Conservation (phyloP, 2,797 vertebrate species). For the Hypotaenidia okinawae region DNA sequence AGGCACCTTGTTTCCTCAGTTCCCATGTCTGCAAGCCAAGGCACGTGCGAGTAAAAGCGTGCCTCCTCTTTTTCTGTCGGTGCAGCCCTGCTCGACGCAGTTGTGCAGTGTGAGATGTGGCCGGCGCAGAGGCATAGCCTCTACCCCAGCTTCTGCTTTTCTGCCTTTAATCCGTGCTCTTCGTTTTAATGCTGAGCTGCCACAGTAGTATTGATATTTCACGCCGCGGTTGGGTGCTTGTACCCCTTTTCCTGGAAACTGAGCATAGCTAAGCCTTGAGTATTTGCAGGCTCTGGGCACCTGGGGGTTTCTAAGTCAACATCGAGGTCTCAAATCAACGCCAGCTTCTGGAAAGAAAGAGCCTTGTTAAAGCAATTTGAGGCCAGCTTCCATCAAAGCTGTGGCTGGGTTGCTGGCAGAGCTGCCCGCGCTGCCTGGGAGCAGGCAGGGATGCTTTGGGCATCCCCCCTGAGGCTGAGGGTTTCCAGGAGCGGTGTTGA, state of each 20-base stretch:
- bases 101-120: neutral
- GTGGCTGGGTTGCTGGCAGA: neutral
- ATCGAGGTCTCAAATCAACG: neutral
- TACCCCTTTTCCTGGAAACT: neutral
- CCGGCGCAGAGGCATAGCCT: neutral
- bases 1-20: neutral
- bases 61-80: neutral
- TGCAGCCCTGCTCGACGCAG: neutral
- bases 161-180: neutral
- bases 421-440: neutral
- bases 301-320: neutral
- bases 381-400: neutral
- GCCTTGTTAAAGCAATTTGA: constrained; percentile 1
- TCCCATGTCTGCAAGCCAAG: neutral
- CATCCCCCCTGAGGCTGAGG: neutral
- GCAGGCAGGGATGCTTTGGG: neutral
- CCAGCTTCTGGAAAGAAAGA: constrained; percentile 31
- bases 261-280: neutral
- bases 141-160: constrained; percentile 20
- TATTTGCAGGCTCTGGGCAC: neutral
- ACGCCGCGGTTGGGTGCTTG: neutral
- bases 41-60: neutral
- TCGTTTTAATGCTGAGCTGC: neutral
- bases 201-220: neutral
- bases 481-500: neutral